Base-by-base conservation (phyloP, 2,113 vertebrate species). In the Istiophorus platypterus region DNA sequence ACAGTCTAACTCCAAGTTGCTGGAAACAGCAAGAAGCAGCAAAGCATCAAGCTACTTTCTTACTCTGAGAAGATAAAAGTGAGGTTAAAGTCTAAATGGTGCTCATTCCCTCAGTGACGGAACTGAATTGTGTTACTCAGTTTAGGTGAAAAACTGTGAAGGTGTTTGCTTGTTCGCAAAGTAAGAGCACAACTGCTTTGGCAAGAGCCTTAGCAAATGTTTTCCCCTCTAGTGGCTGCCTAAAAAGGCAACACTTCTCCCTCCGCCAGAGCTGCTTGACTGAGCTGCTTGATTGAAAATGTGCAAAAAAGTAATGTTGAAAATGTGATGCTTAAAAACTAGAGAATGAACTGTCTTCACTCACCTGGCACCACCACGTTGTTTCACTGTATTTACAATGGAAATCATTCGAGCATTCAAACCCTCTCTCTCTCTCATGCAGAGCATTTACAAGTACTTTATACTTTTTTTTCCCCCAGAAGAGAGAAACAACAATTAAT, bases 191-290 rank as follows among this genome's bases (percentile, higher is more conserved):
- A 83, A 76, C 76, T 80, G 65, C n/a, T 66, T 75, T 76, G 80
- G 67, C 72, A 42, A 49, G n/a, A 68, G 20, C 11, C 26, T 42
- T 54, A 9, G 49, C 26, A 37, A 54, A 63, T 54, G 56, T 51
- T 78, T 76, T 66, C 42, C 18, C 18, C 15, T 34, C 49, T 18
- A 54, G n/a, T 11, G 31, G 63, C 68, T 80, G 58, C 88, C 92
- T 90, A 92, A 94, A 93, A 94, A 92, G 92, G 88, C 70, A 85
- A 89, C 87, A 49, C 24, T 91, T 76, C 84, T 85, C 45, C 74
- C 82, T 85, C 45, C 69, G 57, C 47, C 73, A 47, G 74, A 76
- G 54, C 70, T 39, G 29, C 37, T 37, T 68, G 22, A 29, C 70
- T 9, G 22, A 72, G 78, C 57, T 70, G 75, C 11, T 20, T 26